Evolutionary conservation across 1,140 invertebrate species (phyloP), one percentile per base, ranked within the genome.

Genomic region (Camponotus vicinus): DNA sequence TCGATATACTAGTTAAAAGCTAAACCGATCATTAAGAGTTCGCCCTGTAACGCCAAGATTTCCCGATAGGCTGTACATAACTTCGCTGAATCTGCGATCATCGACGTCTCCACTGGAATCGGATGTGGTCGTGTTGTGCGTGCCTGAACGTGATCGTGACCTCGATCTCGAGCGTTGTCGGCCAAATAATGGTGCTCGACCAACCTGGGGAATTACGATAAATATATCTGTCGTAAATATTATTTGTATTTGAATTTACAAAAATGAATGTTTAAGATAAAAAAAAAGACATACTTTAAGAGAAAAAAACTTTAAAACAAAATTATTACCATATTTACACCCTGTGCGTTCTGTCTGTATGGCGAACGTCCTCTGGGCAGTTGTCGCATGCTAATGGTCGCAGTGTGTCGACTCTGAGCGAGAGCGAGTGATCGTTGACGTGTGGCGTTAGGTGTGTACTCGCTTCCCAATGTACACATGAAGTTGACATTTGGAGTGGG

Each of bases 11-110:
- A 57, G 45, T 94, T 90, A 94, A 70, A 91, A 92, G 63, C 94
- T 95, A 87, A 95, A 95, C 91, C 95, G 92, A 87, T 95, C 95
- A 52, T 95, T 95, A n/a, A 95, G 94, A 2, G 94, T 95, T 88
- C 94, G 92, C 11, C 92, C 91, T 1, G 95, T 95, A 32, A 95
- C 91, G 3, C 95, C 95, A 8, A 94, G 89, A 52, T 93, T 92
- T 13, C 90, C 87, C 0, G 92, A 92, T 40, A 95, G 66, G 66
- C 94, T 95, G 77, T 94, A 95, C 93, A 95, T 94, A 59, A 94
- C 88, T 90, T 94, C 91, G 71, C 94, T 94, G 79, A 95, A 95
- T 0, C 89, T 93, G 42, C 95, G 90, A 84, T 95, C 93, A 32
- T 95, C 94, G 1, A 93, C 71, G 0, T 95, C 92, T 0, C 88